Evolutionary conservation across 1,140 invertebrate species (phyloP).

Genomic region (Caenorhabditis latens): DNA sequence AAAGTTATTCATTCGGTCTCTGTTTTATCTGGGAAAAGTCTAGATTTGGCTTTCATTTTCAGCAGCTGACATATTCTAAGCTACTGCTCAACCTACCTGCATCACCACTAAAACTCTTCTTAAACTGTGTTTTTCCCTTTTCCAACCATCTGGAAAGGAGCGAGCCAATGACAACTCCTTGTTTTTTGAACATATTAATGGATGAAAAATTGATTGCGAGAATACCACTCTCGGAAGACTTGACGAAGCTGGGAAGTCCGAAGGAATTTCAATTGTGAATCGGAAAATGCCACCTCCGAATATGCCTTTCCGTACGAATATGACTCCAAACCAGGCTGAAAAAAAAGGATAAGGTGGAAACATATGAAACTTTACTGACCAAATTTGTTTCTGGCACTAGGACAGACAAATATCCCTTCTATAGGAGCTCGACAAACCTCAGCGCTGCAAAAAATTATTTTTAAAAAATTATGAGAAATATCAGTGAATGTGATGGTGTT

Average conservation of each 20-base stretch:
- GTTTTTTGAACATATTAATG: not conserved
- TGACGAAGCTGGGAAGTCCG: not conserved
- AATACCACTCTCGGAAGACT: slow-evolving; percentile 19
- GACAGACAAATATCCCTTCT: slow-evolving; percentile 8
- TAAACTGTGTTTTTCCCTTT: slow-evolving; percentile 18
- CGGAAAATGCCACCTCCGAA: slow-evolving; percentile 51
- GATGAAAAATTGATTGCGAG: slow-evolving; percentile 10
- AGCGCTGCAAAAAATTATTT: slow-evolving; percentile 21
- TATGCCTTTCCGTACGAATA: slow-evolving; percentile 33
- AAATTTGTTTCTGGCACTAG: slow-evolving; percentile 44
- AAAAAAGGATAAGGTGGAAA: not conserved
- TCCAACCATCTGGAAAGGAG: slow-evolving; percentile 52
- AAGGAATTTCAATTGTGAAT: slow-evolving; percentile 20
- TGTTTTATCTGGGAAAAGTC: too few relatives aligned
- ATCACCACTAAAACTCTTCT: slow-evolving; percentile 5
- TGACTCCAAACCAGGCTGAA: slow-evolving; percentile 53
- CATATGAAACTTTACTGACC: not conserved
- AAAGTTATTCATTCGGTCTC: too few relatives aligned
- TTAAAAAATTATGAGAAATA: too few relatives aligned
- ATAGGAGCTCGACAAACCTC: slow-evolving; percentile 18
- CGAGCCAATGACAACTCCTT: not conserved
- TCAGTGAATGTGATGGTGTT: too few relatives aligned
- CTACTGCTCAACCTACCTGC: not conserved
- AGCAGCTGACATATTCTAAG: not conserved
- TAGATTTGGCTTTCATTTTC: not conserved